Evolutionary conservation across 2,797 vertebrate species (phyloP), one percentile per base, ranked within the genome.

Genomic region (Heterohyrax brucei): DNA sequence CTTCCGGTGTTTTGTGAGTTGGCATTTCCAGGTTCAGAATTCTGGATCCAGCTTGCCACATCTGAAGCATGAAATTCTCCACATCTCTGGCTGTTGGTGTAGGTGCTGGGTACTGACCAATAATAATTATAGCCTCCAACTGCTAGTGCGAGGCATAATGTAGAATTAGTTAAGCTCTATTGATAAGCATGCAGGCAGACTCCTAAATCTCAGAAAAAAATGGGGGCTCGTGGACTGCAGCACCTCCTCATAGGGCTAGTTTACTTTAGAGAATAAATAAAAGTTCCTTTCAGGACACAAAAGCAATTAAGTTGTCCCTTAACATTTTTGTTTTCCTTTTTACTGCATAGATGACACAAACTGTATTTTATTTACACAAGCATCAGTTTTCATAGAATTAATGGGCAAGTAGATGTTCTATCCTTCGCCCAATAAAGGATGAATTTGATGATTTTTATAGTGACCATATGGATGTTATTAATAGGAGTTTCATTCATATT

Each of bases 31-130:
- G 95, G 82, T 50, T 96, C 4, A 0, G 10, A 12, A 96, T 62
- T 0, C 1, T 59, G 16, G 22, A 85, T 97, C 87, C 76, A 96
- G 94, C 33, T 96, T 73, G 80, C 0, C 0, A 77, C 68, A 97
- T 95, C 39, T 92, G 94, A 90, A 96, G 79, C 87, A 56, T 97
- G 95, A 97, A 91, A 96, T 97, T 92, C 86, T 89, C 72, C 61
- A 90, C 56, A 76, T 85, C 64, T 87, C 81, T 96, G 93, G 46
- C 93, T 86, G 92, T 93, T 97, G 76, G 80, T 85, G 94, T 95
- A 92, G 80, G 83, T 96, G 82, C 94, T 97, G 96, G 94, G 95
- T 78, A 94, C 13, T 96, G 94, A 97, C 98, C 97, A 97, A 46
- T 8, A 53, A 28, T 66, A 81, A n/a, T 97, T 91, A 90, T 73